Percentiles rank a stretch among this genome's conserved stretches.
Evolutionary conservation across 2,113 vertebrate species (phyloP).

Genomic region (Heterocephalus glaber): DNA sequence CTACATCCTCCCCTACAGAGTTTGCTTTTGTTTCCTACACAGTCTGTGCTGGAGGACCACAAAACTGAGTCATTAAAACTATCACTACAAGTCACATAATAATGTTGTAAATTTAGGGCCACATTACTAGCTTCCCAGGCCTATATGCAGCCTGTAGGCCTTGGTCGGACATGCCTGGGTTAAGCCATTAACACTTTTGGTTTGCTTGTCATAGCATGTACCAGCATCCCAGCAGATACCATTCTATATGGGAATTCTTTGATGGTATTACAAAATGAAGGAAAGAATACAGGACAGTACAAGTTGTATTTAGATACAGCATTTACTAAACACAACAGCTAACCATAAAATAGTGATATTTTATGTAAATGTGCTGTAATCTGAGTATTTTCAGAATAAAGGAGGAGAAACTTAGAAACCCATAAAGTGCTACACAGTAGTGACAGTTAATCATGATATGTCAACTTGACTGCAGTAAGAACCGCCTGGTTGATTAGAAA

Average conservation of each 20-base stretch:
- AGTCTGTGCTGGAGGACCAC: neutral
- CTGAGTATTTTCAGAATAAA: neutral
- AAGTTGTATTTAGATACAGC: neutral
- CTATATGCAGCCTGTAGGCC: neutral
- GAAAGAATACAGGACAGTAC: neutral
- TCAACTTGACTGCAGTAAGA: neutral
- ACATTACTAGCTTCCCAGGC: neutral
- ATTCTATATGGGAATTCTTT: neutral
- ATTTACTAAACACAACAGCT: neutral
- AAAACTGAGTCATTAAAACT: neutral
- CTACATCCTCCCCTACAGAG: neutral
- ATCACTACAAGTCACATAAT: neutral
- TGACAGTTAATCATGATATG: neutral
- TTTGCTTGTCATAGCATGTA: neutral
- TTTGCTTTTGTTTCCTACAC: neutral
- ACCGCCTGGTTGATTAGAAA: neutral
- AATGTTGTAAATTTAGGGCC: neutral
- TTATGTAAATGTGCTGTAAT: conserved; percentile 20
- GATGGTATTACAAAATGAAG: neutral
- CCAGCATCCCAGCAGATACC: neutral
- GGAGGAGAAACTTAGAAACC: neutral
- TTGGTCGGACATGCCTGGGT: neutral
- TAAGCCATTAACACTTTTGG: neutral
- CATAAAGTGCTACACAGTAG: neutral
- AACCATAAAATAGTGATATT: neutral